Conservation (phyloP, 2,888 invertebrate species). For the Phlogophora meticulosa region DNA sequence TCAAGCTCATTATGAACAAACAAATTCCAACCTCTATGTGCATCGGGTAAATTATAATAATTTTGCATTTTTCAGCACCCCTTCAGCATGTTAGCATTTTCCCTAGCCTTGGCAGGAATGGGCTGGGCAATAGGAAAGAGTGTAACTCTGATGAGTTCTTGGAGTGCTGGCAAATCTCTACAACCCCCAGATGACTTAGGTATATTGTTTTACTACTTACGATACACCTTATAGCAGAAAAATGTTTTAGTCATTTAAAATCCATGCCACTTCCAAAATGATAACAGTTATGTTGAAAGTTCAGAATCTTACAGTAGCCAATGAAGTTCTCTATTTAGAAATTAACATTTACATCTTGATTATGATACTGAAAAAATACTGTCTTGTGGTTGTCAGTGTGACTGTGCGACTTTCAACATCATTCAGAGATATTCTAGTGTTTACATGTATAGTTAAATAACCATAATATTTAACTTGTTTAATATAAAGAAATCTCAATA, state of each 20-base stretch:
- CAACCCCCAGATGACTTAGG: slow-evolving; percentile 88
- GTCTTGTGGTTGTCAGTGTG: too few species aligned
- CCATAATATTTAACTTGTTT: too few species aligned
- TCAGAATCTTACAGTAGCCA: background rate
- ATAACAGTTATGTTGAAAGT: background rate
- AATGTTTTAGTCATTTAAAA: background rate
- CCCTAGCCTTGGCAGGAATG: slow-evolving; percentile 92
- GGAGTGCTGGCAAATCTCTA: slow-evolving; percentile 85
- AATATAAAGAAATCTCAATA: too few species aligned
- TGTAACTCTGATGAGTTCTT: slow-evolving; percentile 80
- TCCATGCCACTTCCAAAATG: background rate
- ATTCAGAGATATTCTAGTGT: too few species aligned
- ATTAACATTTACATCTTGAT: background rate
- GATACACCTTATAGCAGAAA: background rate
- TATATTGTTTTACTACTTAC: slow-evolving; percentile 61
- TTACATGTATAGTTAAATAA: too few species aligned
- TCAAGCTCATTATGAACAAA: too few species aligned
- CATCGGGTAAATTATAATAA: background rate
- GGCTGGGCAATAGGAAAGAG: slow-evolving; percentile 93
- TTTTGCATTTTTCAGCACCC: slow-evolving; percentile 91
- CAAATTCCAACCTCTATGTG: too few species aligned
- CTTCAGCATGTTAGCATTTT: slow-evolving; percentile 93
- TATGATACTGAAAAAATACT: background rate
- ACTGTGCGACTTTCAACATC: too few species aligned
- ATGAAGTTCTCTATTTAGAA: background rate